Conservation (phyloP, 2,113 vertebrate genomes). For the Vireo altiloquus region DNA sequence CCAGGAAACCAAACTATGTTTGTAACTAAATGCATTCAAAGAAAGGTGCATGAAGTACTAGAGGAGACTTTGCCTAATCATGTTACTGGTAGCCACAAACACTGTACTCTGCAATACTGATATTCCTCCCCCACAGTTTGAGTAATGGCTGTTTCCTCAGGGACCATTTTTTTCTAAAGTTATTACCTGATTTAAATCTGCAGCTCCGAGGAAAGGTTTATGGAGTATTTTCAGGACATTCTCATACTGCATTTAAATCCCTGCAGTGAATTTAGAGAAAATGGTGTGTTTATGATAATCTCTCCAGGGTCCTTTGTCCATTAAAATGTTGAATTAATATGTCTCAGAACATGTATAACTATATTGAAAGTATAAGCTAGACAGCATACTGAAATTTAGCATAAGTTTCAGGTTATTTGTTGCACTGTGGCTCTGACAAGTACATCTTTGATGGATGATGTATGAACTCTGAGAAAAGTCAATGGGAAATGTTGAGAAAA, state of each 20-base stretch:
- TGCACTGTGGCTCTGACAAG: background rate
- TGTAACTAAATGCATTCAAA: background rate
- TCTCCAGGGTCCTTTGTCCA: background rate
- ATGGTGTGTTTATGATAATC: background rate
- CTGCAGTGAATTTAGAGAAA: background rate
- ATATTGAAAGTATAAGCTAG: background rate
- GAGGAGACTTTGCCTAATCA: background rate
- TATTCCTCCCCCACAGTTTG: background rate
- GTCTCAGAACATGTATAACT: background rate
- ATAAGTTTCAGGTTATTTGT: background rate
- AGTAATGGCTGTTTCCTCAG: background rate
- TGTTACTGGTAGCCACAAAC: background rate
- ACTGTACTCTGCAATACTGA: rapidly evolving
- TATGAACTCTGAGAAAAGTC: background rate
- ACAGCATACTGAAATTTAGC: background rate
- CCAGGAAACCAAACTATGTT: background rate
- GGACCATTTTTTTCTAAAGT: background rate
- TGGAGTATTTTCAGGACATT: background rate
- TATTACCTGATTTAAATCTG: background rate
- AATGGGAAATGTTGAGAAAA: background rate
- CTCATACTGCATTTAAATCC: background rate
- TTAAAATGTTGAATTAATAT: background rate
- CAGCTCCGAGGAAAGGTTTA: background rate
- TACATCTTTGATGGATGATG: background rate
- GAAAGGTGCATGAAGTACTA: background rate